Evolutionary conservation across 1,140 invertebrate species (phyloP), one percentile per base, ranked within the genome.

Genomic region (Littorina saxatilis): DNA sequence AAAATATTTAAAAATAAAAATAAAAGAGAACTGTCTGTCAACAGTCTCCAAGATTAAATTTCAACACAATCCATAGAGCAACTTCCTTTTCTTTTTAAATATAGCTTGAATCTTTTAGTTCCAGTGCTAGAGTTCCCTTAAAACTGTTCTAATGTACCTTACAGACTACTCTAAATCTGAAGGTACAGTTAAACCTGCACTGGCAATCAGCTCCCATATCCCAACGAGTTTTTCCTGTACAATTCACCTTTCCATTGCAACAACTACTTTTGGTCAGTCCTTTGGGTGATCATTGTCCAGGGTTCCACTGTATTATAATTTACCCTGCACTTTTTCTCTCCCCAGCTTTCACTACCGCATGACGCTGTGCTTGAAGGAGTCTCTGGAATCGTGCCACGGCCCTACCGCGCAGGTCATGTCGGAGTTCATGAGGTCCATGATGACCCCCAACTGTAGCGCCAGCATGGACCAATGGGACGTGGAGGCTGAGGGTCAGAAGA

Each of bases 321-420:
- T n/a, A 68, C 9, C 32, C 15, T 68, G 9, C 7, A 39, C 27
- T 20, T 72, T 39, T 0, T 20, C 17, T 17, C 40, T 9, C 2
- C n/a, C 15, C 70, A 73, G 70, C 40, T 73, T 50, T 29, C 47
- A 50, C n/a, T 73, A 73, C 40, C 7, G n/a, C 23, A 50, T 50
- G 70, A 3, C 50, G 23, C 0, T 27, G 20, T 73, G 70, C n/a
- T 9, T 17, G 70, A 47, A 23, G 27, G 29, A 73, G 7, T 47
- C 70, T 3, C 27, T 52, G 43, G 23, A 5, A 0, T 0, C 70
- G 23, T 73, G 70, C 27, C 39, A 73, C 29, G 70, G 43, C 3
- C 17, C 5, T 23, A 73, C 70, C 11, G 70, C 70, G 11, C 39
- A 29, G 39, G 32, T 73, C 70, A 50, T 73, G 70, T 27, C 17